Evolutionary conservation across 2,113 vertebrate species (phyloP), one percentile per base, ranked within the genome.

Genomic region (Tonatia bakeri): DNA sequence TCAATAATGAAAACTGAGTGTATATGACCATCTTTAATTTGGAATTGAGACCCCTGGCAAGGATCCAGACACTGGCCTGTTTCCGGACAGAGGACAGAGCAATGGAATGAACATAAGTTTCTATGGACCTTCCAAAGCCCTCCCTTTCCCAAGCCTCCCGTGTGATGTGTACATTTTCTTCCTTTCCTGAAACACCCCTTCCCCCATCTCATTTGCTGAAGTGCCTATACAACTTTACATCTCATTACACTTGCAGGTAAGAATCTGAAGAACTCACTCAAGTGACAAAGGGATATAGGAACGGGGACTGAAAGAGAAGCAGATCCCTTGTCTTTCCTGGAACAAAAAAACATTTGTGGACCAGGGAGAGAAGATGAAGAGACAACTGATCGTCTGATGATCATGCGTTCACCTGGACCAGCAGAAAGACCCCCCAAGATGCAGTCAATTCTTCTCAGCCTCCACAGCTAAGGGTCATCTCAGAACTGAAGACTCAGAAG

Each of bases 11-110:
- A 87, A 76, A 43, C 26, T 80, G 82, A 85, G 22, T 82, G 17
- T 80, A 87, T 61, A 80, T 40, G 69, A 85, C 24, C 50, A 92
- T 70, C 75, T 92, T 97, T 67, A 96, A 72, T n/a, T 72, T 61
- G 26, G 40, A 69, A 94, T 50, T 28, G 54, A 93, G 82, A 89
- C 17, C 64, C 69, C 47, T 36, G 59, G 47, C 75, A 77, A 82
- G 76, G 33, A 92, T 72, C 72, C 87, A 94, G 54, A 90, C 50
- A 54, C 31, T 85, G 77, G 67, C 47, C 52, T 94, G 13, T 69
- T 91, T 92, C 87, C 54, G 73, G 61, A 92, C 54, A 88, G 54
- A 82, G 70, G 61, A 75, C 4, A 88, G 43, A 76, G 38, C 40
- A 85, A 73, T 38, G 65, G 56, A 40, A 77, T 50, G 38, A 79